Percentiles rank a stretch among this genome's conserved stretches.
These are phyloP conservation scores for Lagenorhynchus albirostris DNA, from an alignment of 2,113 vertebrate genomes.

Conservation along the genomic window DNA sequence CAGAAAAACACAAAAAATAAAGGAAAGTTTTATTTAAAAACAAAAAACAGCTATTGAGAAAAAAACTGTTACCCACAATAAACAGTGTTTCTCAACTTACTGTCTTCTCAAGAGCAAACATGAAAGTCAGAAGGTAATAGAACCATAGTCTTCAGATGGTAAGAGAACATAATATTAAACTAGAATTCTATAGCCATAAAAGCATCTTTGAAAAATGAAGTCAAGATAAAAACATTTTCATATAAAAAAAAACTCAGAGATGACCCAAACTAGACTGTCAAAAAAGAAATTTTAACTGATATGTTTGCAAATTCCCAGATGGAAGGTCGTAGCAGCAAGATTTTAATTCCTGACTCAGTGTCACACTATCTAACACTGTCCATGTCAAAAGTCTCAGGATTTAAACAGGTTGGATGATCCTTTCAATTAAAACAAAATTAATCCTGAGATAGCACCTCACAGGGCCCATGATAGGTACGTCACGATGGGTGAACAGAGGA, in stretches of 20 bases:
- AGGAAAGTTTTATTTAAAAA: neutral
- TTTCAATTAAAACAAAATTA: neutral
- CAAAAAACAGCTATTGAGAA: too few species aligned
- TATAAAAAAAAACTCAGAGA: neutral
- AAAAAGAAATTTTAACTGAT: neutral
- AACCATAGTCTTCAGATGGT: neutral
- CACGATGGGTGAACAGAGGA: neutral
- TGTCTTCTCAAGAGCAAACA: neutral
- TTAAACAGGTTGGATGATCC: neutral
- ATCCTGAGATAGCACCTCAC: neutral
- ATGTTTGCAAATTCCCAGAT: neutral
- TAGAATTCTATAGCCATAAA: neutral
- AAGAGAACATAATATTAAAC: neutral
- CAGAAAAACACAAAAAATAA: neutral
- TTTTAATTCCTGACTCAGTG: neutral
- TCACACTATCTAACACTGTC: neutral
- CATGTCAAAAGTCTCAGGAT: neutral
- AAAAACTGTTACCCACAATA: neutral
- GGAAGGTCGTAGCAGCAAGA: neutral
- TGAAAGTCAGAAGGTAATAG: neutral
- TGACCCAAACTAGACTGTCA: neutral
- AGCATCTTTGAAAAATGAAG: neutral
- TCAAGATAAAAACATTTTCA: constrained; percentile 6
- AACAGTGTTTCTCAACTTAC: neutral
- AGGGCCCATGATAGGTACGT: accelerated